Evolutionary conservation across 2,797 vertebrate genomes (phyloP).

Genomic region (Gymnocypris eckloni): DNA sequence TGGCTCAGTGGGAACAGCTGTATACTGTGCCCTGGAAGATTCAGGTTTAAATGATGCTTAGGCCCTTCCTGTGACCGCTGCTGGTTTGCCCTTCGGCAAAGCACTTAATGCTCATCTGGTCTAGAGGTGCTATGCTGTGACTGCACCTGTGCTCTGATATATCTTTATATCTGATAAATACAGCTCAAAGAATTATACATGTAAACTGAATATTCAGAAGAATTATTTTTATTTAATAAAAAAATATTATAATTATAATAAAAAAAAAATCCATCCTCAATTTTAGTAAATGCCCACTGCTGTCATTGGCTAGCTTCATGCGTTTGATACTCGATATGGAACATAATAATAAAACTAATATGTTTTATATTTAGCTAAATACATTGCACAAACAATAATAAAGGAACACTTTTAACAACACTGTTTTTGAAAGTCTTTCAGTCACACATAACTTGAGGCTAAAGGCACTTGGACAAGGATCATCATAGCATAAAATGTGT

Average conservation of each 20-base stretch:
- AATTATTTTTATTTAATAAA: too few relatives aligned
- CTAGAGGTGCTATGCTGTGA: constrained; percentile 18
- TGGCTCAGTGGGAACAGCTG: constrained; percentile 39
- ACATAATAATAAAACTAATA: background rate
- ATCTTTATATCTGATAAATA: background rate
- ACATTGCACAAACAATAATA: background rate
- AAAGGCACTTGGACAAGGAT: constrained; percentile 54
- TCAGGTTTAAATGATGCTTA: constrained; percentile 45
- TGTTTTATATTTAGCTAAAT: background rate
- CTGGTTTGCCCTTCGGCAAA: constrained; percentile 39
- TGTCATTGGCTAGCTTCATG: background rate
- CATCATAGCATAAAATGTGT: constrained; percentile 60
- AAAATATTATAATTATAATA: too few relatives aligned
- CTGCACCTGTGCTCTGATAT: constrained; percentile 28
- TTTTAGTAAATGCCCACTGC: background rate
- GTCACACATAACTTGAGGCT: constrained; percentile 54
- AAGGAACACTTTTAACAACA: background rate
- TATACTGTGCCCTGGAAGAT: constrained; percentile 36
- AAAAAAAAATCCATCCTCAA: background rate
- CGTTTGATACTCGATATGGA: background rate
- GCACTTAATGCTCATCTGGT: constrained; percentile 36
- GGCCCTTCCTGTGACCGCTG: constrained; percentile 40
- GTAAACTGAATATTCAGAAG: background rate
- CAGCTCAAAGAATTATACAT: background rate
- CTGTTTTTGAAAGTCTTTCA: constrained; percentile 32